Percentiles rank a stretch among this genome's conserved stretches.
Conservation (phyloP, 30 jellyfish, hydroid and myxozoan species). For the Turritopsis rubra region DNA sequence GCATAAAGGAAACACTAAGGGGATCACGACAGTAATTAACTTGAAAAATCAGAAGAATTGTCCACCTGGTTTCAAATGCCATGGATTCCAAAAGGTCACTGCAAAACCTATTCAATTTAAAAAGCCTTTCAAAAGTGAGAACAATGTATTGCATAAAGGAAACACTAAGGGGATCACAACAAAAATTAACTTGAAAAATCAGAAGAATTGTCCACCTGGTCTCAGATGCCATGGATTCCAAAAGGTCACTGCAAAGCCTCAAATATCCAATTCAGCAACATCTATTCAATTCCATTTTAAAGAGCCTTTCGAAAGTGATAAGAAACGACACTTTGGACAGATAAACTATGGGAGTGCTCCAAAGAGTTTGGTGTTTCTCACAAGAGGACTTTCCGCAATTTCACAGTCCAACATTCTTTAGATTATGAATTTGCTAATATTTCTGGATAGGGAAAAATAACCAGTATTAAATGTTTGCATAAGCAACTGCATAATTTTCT, state of each 20-base stretch:
- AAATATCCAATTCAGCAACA: neutral
- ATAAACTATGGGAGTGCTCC: neutral
- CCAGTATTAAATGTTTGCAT: no score
- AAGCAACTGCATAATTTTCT: no score
- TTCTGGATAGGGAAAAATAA: neutral
- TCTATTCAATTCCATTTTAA: neutral
- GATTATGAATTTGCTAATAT: no score
- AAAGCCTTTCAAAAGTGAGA: no score
- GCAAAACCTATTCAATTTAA: no score
- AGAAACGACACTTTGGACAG: neutral
- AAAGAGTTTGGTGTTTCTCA: neutral
- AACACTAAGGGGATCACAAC: neutral
- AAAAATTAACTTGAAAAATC: neutral
- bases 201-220: neutral
- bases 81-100: no score
- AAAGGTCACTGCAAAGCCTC: neutral
- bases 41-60: no score
- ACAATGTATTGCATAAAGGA: no score
- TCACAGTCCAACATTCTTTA: neutral
- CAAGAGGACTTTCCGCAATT: neutral
- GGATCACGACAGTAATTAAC: neutral
- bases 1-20: no score
- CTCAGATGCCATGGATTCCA: neutral
- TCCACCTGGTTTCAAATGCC: no score
- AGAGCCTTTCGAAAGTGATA: neutral